Base-by-base conservation (phyloP, 2,888 invertebrate genomes). In the Macrosiphum euphorbiae region DNA sequence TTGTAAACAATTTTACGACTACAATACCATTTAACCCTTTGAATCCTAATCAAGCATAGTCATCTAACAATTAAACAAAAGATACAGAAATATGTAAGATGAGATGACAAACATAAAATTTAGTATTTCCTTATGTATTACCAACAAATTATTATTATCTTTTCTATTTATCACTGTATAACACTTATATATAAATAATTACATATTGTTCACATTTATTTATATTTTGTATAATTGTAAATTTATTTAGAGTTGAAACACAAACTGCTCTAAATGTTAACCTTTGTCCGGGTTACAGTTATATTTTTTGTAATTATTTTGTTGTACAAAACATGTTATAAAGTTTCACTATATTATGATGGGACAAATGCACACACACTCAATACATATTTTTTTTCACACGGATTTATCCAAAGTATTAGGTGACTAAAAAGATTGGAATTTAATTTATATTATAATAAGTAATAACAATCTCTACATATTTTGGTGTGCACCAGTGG, bases 71-170 rank as follows among this genome's bases (percentile, higher is more conserved):
- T 67, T 20, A 78, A 78, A 35, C 35, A 78, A 78, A 78, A 78
- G 35, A 35, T 35, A 78, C 20, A 35, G 20, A 20, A 78, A 78
- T 78, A 11, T 87, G 87, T 47, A 86, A 86, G 87, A 87, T 50
- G 47, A 87, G 28, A 87, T 87, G 87, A 87, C 87, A 87, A 87
- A 52, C 20, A 50, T 87, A 78, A 78, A 35, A 20, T 35, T 87
- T 87, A 87, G 20, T 52, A 52, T 50, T 87, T 87, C 87, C 50
- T 50, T n/a, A 50, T 35, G 50, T 87, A 35, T 50, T 87, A 50
- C 58, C 58, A 2, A 58, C 50, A 87, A 87, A n/a, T 35, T 28
- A n/a, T 16, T 87, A n/a, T 87, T 87, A 50, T 52, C 4, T 28
- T 47, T 86, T 86, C 11, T 28, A 47, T 86, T 86, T 28, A 86